Evolutionary conservation across 2,113 vertebrate species (phyloP).

Genomic region (Tachysurus vachellii): DNA sequence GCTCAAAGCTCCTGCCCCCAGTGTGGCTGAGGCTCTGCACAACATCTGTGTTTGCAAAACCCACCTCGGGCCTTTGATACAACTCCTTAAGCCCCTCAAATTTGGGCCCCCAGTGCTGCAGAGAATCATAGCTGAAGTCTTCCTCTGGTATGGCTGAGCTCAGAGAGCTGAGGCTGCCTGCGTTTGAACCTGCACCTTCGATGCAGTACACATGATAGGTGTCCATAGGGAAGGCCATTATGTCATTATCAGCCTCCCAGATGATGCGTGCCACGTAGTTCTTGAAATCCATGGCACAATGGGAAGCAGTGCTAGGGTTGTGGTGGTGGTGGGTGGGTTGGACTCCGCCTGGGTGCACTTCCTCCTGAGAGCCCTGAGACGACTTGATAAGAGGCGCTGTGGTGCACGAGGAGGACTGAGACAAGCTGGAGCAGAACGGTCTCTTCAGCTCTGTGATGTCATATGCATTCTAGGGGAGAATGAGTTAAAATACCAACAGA

Average conservation of each 20-base stretch:
- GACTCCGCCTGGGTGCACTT: slow-evolving; percentile 65
- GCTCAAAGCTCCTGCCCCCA: slow-evolving; percentile 59
- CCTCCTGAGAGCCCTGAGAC: slow-evolving; percentile 73
- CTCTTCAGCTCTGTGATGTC: slow-evolving; percentile 84
- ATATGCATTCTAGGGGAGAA: slow-evolving; percentile 75
- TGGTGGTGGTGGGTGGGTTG: slow-evolving; percentile 62
- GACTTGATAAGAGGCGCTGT: slow-evolving; percentile 75
- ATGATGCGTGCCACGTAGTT: slow-evolving; percentile 79
- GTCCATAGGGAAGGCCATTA: slow-evolving; percentile 72
- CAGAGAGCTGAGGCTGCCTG: slow-evolving; percentile 83
- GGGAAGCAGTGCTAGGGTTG: slow-evolving; percentile 44
- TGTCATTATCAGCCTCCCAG: slow-evolving; percentile 79
- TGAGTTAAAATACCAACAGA: background rate
- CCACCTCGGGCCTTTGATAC: slow-evolving; percentile 65
- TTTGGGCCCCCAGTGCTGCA: slow-evolving; percentile 78
- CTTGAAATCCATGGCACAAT: slow-evolving; percentile 75
- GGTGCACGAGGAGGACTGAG: slow-evolving; percentile 74
- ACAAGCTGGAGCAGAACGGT: slow-evolving; percentile 75
- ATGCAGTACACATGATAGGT: slow-evolving; percentile 77
- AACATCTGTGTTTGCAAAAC: slow-evolving; percentile 59
- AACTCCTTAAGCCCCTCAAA: slow-evolving; percentile 78
- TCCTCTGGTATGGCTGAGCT: slow-evolving; percentile 68
- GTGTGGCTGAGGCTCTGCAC: slow-evolving; percentile 54
- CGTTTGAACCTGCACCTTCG: slow-evolving; percentile 74
- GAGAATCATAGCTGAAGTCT: slow-evolving; percentile 68